Evolutionary conservation across 2,113 vertebrate species (phyloP), one percentile per base, ranked within the genome.

Genomic region (Alligator mississippiensis): DNA sequence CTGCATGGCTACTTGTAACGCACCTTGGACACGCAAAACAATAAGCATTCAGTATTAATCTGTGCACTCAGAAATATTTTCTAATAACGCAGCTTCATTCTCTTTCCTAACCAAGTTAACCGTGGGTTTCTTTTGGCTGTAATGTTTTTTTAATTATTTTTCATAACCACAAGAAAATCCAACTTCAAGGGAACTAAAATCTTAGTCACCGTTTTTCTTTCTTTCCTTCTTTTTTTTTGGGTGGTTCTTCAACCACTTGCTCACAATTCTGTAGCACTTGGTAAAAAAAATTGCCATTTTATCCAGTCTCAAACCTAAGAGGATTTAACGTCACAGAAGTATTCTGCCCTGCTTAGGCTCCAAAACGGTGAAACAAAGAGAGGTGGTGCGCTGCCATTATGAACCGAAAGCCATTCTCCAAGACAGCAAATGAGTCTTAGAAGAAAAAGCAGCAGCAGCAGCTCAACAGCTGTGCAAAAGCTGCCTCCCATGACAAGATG

Each of bases 401-500:
- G 79, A 96, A 87, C 90, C 78, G 68, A 81, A 91, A 58, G 97
- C 92, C 0, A 8, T 76, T 76, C 92, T 94, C 89, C 90, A 83
- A 92, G 38, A 25, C 78, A 92, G 90, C 58, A 91, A 96, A 94
- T 62, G 87, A 89, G 92, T 95, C 95, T 95, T 94, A 88, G 95
- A 96, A 94, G 95, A 95, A 93, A 94, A 96, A 78, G 59, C 90
- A 92, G 87, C 94, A 98, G 93, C 96, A 94, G 93, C 94, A 96
- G 91, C 87, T 95, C 90, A 91, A 97, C 97, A 98, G 95, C 95
- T 96, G 94, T 91, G 93, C 87, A 91, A 89, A 97, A 93, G 84
- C 91, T 95, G 95, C 95, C 97, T 98, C 97, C 97, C 96, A 97
- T 91, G 92, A 97, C 94, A 97, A 96, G 97, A 97, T 94, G 96